Conservation (phyloP, 2,113 vertebrate species). For the Pangasianodon hypophthalmus region DNA sequence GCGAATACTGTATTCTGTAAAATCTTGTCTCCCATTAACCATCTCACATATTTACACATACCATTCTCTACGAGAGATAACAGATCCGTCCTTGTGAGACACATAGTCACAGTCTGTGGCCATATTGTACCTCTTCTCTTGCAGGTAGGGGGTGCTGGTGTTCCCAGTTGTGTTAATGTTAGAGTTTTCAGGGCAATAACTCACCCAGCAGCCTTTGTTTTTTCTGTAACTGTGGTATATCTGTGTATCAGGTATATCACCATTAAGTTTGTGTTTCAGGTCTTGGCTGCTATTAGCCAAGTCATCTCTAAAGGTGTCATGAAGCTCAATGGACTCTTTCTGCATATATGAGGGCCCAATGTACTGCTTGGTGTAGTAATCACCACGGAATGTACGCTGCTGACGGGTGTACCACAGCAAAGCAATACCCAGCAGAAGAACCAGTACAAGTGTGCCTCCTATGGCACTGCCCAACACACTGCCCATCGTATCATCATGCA, state of each 20-base stretch:
- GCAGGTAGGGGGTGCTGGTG: conserved; percentile 86
- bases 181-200: conserved; percentile 73
- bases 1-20: conserved; percentile 30
- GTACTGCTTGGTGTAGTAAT: conserved; percentile 99
- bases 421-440: conserved; percentile 82
- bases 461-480: conserved; percentile 86
- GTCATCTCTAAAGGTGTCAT: conserved; percentile 88
- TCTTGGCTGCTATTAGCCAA: conserved; percentile 87
- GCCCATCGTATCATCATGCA: conserved; percentile 84
- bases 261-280: conserved; percentile 85
- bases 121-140: conserved; percentile 84
- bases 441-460: conserved; percentile 87
- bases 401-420: conserved; percentile 84
- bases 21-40: conserved; percentile 7
- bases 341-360: conserved; percentile 95
- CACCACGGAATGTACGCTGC: conserved; percentile 92
- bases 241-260: conserved; percentile 73
- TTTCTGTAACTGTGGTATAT: conserved; percentile 90
- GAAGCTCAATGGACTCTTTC: conserved; percentile 92
- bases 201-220: conserved; percentile 81
- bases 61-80: conserved; percentile 98
- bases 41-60: conserved; percentile 82
- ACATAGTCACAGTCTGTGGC: conserved; percentile 92
- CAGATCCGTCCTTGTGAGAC: conserved; percentile 94
- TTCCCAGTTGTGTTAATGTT: conserved; percentile 78